phyloP scores from a whole-genome alignment of 2,113 vertebrate genomes.

The Kryptolebias marmoratus region DNA sequence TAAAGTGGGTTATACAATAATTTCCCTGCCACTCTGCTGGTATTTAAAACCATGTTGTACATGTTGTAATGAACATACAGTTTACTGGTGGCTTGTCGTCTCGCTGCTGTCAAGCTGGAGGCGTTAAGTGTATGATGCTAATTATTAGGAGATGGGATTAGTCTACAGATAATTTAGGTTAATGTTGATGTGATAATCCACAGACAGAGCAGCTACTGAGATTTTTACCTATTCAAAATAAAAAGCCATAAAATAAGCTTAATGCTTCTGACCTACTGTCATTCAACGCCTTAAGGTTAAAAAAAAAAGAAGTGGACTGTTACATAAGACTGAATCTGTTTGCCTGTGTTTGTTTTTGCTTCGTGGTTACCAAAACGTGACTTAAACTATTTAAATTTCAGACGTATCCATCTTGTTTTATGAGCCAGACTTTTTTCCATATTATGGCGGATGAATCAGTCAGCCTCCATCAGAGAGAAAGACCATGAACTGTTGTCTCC shows the following conservation, averaged over 20 bases:
- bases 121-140: constrained; percentile 45
- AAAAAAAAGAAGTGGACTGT: neutral
- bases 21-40: constrained; percentile 39
- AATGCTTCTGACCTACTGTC: neutral
- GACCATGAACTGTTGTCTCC: constrained; percentile 16
- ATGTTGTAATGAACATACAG: constrained; percentile 13
- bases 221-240: constrained; percentile 50
- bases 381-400: constrained; percentile 20
- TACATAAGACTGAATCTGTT: neutral
- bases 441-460: constrained; percentile 32
- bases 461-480: constrained; percentile 29
- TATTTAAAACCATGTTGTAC: constrained; percentile 41
- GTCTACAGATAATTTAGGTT: constrained; percentile 65
- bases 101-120: constrained; percentile 53
- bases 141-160: constrained; percentile 70
- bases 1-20: constrained; percentile 28
- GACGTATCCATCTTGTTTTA: constrained; percentile 22
- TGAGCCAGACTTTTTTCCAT: constrained; percentile 25
- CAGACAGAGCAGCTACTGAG: constrained; percentile 30
- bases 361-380: constrained; percentile 1
- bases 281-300: neutral
- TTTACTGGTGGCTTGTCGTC: constrained; percentile 33
- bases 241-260: constrained; percentile 30
- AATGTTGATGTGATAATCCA: constrained; percentile 63
- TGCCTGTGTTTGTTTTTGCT: constrained; percentile 2